A percentile compares a stretch with the other conserved stretches of the same genome.
phyloP scores from a whole-genome alignment of 2,113 vertebrate genomes.

The Polypterus senegalus region DNA sequence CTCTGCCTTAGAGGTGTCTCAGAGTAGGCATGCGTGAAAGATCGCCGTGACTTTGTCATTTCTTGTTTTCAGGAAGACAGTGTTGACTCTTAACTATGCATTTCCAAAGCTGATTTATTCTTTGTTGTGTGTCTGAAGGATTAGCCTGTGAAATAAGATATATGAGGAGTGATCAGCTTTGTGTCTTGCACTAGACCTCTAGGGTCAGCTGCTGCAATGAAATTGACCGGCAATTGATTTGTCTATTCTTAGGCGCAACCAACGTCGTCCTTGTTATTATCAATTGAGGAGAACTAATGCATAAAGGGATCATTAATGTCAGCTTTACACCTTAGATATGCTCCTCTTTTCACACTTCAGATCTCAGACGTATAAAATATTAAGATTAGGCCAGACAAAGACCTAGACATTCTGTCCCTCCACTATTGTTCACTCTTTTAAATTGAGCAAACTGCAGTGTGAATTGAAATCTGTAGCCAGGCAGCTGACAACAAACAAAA shows the following conservation, averaged over 20 bases:
- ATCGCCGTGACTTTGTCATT: too few relatives aligned
- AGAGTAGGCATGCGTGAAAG: too few relatives aligned
- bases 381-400: too few relatives aligned
- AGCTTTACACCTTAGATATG: not conserved
- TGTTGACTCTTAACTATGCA: too few relatives aligned
- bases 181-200: not conserved
- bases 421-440: not conserved
- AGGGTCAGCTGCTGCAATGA: not conserved
- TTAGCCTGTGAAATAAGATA: not conserved
- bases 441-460: not conserved
- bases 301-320: constrained; percentile 1
- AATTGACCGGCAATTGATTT: constrained; percentile 7
- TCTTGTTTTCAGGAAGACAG: too few relatives aligned
- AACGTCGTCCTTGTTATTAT: constrained; percentile 1
- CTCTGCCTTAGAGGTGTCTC: too few relatives aligned
- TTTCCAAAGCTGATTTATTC: too few relatives aligned
- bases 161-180: not conserved
- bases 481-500: not conserved
- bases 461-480: not conserved
- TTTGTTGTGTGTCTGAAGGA: not conserved
- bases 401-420: too few relatives aligned
- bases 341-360: not conserved
- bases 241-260: constrained; percentile 5
- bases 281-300: constrained; percentile 5
- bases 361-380: too few relatives aligned